phyloP scores from a whole-genome alignment of 2,888 invertebrate genomes.

The Asteroscopus sphinx region DNA sequence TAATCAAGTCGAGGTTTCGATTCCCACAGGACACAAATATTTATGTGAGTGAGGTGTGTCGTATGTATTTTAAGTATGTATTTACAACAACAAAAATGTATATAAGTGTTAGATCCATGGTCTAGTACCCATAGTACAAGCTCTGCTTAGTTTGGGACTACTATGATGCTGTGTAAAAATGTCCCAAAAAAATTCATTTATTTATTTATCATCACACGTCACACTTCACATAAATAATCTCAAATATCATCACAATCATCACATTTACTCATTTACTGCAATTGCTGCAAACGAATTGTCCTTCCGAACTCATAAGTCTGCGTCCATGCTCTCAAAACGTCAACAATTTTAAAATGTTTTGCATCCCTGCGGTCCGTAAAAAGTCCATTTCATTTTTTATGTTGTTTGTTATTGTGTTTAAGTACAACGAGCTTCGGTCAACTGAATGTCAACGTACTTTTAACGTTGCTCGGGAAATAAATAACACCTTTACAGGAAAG shows the following conservation, averaged over 20 bases:
- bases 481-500: conserved; percentile 54
- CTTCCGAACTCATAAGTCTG: conserved; percentile 13
- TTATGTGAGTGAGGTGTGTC: too few relatives aligned
- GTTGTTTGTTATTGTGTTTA: conserved; percentile 37
- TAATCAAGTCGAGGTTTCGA: too few relatives aligned
- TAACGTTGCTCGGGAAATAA: conserved; percentile 48
- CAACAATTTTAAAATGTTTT: conserved; percentile 33
- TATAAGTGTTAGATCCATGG: too few relatives aligned
- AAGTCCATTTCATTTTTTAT: conserved; percentile 49
- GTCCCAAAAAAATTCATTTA: too few relatives aligned
- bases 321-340: conserved; percentile 22
- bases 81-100: too few relatives aligned
- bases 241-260: background rate
- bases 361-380: conserved; percentile 35
- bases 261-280: conserved; percentile 5
- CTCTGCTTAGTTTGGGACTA: too few relatives aligned
- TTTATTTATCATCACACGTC: too few relatives aligned
- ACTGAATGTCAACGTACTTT: conserved; percentile 45
- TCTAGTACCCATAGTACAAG: too few relatives aligned
- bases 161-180: too few relatives aligned
- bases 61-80: too few relatives aligned
- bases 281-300: conserved; percentile 5
- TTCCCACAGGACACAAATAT: too few relatives aligned
- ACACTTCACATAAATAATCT: conserved; percentile 18
- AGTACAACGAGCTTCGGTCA: conserved; percentile 27